Evolutionary conservation across 2,888 invertebrate species (phyloP).

Genomic region (Acrocera orbiculus): DNA sequence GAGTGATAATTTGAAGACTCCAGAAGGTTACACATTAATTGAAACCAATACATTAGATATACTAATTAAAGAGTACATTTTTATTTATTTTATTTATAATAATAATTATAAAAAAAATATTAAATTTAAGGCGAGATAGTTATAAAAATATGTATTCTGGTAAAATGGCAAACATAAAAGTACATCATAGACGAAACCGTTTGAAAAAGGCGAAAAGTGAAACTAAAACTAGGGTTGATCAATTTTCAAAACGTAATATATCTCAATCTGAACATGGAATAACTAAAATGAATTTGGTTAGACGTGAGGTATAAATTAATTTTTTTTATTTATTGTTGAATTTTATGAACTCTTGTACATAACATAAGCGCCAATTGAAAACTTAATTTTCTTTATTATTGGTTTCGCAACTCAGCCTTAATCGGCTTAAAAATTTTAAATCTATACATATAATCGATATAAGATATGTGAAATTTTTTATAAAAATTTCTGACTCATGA

Average conservation of each 20-base stretch:
- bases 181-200: slow-evolving; percentile 12
- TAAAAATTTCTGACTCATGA: too few relatives aligned
- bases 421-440: too few relatives aligned
- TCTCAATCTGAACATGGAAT: slow-evolving; percentile 7
- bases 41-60: slow-evolving; percentile 20
- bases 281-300: background rate
- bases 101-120: background rate
- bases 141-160: too few relatives aligned
- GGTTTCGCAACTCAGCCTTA: too few relatives aligned
- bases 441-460: too few relatives aligned
- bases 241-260: background rate
- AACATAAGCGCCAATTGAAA: too few relatives aligned
- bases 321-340: background rate
- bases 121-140: too few relatives aligned
- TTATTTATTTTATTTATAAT: background rate
- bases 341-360: too few relatives aligned
- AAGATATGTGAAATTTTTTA: too few relatives aligned
- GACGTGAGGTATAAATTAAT: background rate
- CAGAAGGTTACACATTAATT: slow-evolving; percentile 20
- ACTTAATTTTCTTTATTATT: background rate
- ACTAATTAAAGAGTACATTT: slow-evolving; percentile 20
- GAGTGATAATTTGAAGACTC: slow-evolving; percentile 12
- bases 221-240: slow-evolving; percentile 9
- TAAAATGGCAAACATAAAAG: slow-evolving; percentile 5
- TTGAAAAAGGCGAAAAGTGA: slow-evolving; percentile 24